phyloP scores from a whole-genome alignment of 1,140 invertebrate genomes.

The Caenorhabditis brenneri region DNA sequence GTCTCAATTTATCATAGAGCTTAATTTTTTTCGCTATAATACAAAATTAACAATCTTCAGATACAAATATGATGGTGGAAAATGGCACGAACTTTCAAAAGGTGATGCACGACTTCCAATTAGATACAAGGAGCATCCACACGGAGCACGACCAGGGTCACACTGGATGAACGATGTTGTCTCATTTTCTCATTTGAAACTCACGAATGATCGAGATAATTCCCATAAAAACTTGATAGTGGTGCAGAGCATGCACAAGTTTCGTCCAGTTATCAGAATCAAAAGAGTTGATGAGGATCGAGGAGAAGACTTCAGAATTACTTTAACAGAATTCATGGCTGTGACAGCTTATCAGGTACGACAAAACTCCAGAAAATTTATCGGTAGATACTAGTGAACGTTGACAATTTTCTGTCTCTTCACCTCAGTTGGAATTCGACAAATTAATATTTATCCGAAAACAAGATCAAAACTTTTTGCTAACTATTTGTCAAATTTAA shows the following conservation, averaged over 20 bases:
- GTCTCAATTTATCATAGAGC: neutral
- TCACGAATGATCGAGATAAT: neutral
- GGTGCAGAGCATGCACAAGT: neutral
- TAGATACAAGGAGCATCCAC: neutral
- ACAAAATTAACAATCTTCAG: neutral
- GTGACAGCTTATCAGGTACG: neutral
- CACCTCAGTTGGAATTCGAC: too few relatives aligned
- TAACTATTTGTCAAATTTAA: too few relatives aligned
- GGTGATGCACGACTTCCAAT: neutral
- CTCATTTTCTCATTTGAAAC: neutral
- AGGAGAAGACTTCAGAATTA: neutral
- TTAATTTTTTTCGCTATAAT: neutral
- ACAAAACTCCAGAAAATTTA: neutral
- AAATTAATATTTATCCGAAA: too few relatives aligned
- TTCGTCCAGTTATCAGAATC: neutral
- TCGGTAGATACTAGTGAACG: too few relatives aligned
- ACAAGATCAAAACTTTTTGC: too few relatives aligned
- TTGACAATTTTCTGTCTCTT: too few relatives aligned
- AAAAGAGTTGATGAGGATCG: neutral
- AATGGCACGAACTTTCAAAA: neutral
- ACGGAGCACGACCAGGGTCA: neutral
- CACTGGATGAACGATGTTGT: neutral
- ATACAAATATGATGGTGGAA: neutral
- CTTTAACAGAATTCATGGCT: neutral
- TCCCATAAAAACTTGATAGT: neutral